Conservation (phyloP, 1,140 invertebrate genomes). For the Ceratina australensis region DNA sequence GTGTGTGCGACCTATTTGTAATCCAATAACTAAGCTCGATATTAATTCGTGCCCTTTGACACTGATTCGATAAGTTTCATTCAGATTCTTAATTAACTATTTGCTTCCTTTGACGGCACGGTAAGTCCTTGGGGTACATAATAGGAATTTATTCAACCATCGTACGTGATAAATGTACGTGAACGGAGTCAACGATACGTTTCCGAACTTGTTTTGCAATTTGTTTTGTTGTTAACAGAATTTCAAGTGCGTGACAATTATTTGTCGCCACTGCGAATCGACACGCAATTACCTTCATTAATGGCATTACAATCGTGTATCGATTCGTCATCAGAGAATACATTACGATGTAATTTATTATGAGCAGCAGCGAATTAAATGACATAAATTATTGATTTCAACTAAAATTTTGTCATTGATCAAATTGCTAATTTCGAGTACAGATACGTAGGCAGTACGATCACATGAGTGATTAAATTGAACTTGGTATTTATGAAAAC, state of each 20-base stretch:
- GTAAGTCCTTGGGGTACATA: background rate
- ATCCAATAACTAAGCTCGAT: conserved; percentile 10
- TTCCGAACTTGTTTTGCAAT: too few species aligned
- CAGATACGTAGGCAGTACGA: too few species aligned
- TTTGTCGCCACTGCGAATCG: background rate
- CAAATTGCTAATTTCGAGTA: too few species aligned
- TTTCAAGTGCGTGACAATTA: background rate
- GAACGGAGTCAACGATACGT: too few species aligned
- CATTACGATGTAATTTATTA: background rate
- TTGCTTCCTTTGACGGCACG: background rate
- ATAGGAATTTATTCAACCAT: background rate
- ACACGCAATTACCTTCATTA: background rate
- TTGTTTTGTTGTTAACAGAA: too few species aligned
- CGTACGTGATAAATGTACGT: too few species aligned
- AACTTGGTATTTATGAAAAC: too few species aligned
- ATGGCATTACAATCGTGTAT: background rate
- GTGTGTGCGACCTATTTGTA: background rate
- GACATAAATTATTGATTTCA: background rate
- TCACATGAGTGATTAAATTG: too few species aligned
- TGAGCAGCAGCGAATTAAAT: background rate
- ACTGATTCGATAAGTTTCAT: background rate
- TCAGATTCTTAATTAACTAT: background rate
- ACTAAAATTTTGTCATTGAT: too few species aligned
- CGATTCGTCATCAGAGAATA: background rate
- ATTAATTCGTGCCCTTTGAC: conserved; percentile 11